Base-by-base conservation (phyloP, 2,888 invertebrate genomes). In the Polyommatus icarus region DNA sequence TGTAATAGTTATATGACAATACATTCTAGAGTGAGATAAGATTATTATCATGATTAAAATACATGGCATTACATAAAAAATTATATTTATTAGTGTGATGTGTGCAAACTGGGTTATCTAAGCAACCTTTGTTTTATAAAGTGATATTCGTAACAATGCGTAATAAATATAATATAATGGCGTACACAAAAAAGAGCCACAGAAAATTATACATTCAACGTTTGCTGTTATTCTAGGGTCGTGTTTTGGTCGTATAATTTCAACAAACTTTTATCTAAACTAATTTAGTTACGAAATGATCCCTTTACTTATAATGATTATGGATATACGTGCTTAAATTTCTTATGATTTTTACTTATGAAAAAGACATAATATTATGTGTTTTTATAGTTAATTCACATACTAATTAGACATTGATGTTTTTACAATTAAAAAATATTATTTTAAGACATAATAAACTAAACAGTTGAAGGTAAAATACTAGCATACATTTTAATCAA, bases 141-240 rank as follows among this genome's bases (percentile, higher is more conserved):
- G 29, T 67, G 29, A 67, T 67, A 67, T 67, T 67, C 29, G 29
- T 67, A 67, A 67, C 29, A 67, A 67, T 67, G 67, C 67, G 67
- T 67, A 29, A 6, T 67, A 29, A 67, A 67, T 67, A 67, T 67
- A 67, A 67, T 29, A 12, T 29, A 29, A 67, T 67, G 29, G 24
- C 67, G 24, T 67, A 67, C 15, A 29, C 67, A 67, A 67, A 67
- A 61, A 67, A 67, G 29, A 67, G 29, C 4, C 67, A 29, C 29
- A 67, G 5, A 29, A 67, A 67, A 67, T 67, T 67, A 67, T 29
- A 67, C 67, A 67, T 67, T 67, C 67, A 24, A 29, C 29, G 29
- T 67, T 29, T 18, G 5, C 29, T 67, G 67, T 29, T 29, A 29
- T 67, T 29, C 15, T 5, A 29, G 29, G 29, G 15, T 67, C 67